Percentiles rank a stretch among this genome's conserved stretches.
phyloP scores from a whole-genome alignment of 2,888 invertebrate species.

The Synergus itoensis region DNA sequence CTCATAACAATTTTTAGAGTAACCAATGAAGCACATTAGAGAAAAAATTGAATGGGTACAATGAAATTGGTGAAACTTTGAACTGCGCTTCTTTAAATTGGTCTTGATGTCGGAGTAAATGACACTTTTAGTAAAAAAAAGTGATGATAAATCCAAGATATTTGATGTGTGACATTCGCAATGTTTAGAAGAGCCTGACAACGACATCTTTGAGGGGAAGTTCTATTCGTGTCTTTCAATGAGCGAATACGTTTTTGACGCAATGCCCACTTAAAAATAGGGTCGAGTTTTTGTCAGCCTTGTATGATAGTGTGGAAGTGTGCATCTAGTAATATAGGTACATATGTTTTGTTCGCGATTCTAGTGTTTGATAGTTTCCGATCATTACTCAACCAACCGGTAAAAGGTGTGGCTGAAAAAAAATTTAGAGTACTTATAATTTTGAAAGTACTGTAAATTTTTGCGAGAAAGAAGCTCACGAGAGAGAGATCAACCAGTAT shows the following conservation, averaged over 20 bases:
- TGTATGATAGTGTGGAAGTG: constrained; percentile 43
- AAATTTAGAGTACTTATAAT: not conserved
- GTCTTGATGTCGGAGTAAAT: no score
- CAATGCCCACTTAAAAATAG: constrained; percentile 67
- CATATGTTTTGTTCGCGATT: constrained; percentile 27
- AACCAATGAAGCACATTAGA: no score
- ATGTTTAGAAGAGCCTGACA: constrained; percentile 32
- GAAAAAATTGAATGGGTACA: no score
- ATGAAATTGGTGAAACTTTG: no score
- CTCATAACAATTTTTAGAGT: no score
- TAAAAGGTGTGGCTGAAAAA: constrained; percentile 36
- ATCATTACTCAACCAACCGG: constrained; percentile 32
- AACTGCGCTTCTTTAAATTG: no score
- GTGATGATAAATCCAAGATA: constrained; percentile 11
- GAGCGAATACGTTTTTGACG: constrained; percentile 62
- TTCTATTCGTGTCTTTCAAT: constrained; percentile 70
- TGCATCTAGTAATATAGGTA: constrained; percentile 10
- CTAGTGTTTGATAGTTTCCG: constrained; percentile 12
- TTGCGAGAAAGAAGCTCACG: not conserved
- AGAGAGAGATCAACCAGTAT: not conserved
- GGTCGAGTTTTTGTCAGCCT: constrained; percentile 51
- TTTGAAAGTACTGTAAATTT: not conserved
- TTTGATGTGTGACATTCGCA: constrained; percentile 23
- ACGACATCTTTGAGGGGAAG: constrained; percentile 40
- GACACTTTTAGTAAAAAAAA: not conserved